These are phyloP conservation scores for Rhagonycha lutea DNA, from an alignment of 2,888 invertebrate species.

Conservation along the genomic window DNA sequence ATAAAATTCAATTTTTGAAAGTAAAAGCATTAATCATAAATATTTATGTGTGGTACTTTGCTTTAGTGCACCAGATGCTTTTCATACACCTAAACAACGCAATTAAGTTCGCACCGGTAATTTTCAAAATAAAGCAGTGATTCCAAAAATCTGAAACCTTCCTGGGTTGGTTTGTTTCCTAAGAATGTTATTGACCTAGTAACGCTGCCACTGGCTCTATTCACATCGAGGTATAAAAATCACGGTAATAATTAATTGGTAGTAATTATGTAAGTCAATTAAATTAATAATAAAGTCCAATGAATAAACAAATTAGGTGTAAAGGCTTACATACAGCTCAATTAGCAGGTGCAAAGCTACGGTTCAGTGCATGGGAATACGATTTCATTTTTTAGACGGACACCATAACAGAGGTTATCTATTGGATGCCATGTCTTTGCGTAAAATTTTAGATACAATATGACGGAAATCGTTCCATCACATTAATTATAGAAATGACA, in stretches of 20 bases:
- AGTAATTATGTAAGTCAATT: neutral
- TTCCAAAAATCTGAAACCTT: too few relatives aligned
- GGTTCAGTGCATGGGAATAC: constrained; percentile 23
- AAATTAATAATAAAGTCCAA: neutral
- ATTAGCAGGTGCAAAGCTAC: constrained; percentile 23
- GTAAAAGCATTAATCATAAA: neutral
- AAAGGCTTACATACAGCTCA: neutral
- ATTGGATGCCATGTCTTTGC: neutral
- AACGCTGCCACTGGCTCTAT: too few relatives aligned
- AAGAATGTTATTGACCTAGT: neutral
- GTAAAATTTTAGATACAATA: neutral
- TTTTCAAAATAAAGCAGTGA: neutral
- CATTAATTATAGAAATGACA: neutral
- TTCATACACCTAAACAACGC: neutral
- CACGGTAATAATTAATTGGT: neutral
- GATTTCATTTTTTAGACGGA: neutral
- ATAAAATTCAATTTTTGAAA: neutral
- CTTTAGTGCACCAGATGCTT: neutral
- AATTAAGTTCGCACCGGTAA: neutral
- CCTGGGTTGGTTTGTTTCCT: neutral
- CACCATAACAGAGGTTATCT: neutral
- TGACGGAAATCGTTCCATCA: neutral
- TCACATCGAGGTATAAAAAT: too few relatives aligned
- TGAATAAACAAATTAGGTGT: constrained; percentile 2
- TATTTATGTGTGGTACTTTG: neutral